phyloP scores from a whole-genome alignment of 2,888 invertebrate genomes.

The Helicoverpa assulta region DNA sequence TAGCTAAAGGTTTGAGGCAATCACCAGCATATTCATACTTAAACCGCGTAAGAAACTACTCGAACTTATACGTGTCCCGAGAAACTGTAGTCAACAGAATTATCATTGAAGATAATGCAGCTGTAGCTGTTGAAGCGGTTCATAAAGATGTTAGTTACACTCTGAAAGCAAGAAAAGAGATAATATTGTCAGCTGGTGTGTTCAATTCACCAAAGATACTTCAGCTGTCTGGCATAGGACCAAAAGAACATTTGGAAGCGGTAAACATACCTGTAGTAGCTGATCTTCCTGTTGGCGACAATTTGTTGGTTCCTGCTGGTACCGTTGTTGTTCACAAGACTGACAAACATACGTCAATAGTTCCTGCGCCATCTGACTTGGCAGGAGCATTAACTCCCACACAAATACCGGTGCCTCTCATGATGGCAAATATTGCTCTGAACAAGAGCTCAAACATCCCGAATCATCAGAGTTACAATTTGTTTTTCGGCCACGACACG shows the following conservation, averaged over 20 bases:
- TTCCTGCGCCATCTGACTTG: background rate
- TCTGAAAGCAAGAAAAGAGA: conserved; percentile 46
- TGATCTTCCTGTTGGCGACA: conserved; percentile 53
- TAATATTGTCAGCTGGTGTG: conserved; percentile 49
- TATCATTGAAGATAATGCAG: conserved; percentile 34
- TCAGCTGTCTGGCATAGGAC: conserved; percentile 53
- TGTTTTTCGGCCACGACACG: conserved; percentile 48
- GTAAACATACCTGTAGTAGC: conserved; percentile 33
- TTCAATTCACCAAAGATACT: conserved; percentile 52
- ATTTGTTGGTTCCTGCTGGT: conserved; percentile 26
- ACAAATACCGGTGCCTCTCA: conserved; percentile 37
- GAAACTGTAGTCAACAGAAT: conserved; percentile 47
- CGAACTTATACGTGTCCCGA: conserved; percentile 47
- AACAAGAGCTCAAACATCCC: conserved; percentile 27
- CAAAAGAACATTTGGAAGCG: conserved; percentile 37
- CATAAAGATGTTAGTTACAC: conserved; percentile 27
- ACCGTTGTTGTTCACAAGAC: conserved; percentile 27
- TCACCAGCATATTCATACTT: conserved; percentile 45
- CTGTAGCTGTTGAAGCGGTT: conserved; percentile 39
- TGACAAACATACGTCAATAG: accelerated
- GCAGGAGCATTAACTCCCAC: conserved; percentile 4
- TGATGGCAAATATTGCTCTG: conserved; percentile 41
- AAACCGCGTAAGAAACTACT: conserved; percentile 15
- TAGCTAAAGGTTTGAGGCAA: conserved; percentile 41
- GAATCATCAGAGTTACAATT: conserved; percentile 18